These are phyloP conservation scores for Borostomias antarcticus DNA, from an alignment of 2,797 vertebrate species.

Conservation along the genomic window DNA sequence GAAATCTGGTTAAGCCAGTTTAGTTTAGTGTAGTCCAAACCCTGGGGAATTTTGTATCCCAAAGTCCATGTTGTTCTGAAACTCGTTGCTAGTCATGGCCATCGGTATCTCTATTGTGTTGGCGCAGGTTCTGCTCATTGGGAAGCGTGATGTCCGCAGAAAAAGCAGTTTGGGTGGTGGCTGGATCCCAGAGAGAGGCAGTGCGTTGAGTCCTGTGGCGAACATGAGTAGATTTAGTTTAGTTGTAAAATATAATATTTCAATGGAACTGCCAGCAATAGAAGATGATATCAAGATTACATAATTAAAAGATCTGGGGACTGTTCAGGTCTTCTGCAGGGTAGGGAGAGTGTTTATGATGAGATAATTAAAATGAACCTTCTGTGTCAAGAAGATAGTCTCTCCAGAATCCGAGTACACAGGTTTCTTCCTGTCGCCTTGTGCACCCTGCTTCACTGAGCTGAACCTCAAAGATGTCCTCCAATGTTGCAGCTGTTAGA, in stretches of 20 bases:
- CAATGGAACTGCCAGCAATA: no score
- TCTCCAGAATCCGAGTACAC: slow-evolving; percentile 29
- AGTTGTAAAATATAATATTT: background rate
- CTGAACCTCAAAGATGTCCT: slow-evolving; percentile 11
- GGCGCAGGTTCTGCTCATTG: slow-evolving; percentile 21
- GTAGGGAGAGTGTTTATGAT: no score
- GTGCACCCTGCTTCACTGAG: slow-evolving; percentile 23
- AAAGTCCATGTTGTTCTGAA: slow-evolving; percentile 16
- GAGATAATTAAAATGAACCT: slow-evolving; percentile 1
- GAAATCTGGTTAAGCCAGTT: no score
- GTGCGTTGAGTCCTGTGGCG: background rate
- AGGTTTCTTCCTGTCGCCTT: slow-evolving; percentile 14
- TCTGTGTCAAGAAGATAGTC: slow-evolving; percentile 21
- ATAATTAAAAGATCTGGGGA: no score
- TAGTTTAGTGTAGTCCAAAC: background rate
- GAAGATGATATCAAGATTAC: no score
- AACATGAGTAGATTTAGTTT: slow-evolving; percentile 10
- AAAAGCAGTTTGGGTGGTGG: slow-evolving; percentile 8
- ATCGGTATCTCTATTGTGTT: slow-evolving; percentile 15
- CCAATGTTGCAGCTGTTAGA: background rate
- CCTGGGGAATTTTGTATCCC: slow-evolving; percentile 16
- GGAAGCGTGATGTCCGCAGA: slow-evolving; percentile 6
- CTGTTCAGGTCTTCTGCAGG: no score
- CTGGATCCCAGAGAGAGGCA: slow-evolving; percentile 5
- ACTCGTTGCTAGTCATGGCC: slow-evolving; percentile 8